Conservation (phyloP, 2,113 vertebrate species). For the human region DNA sequence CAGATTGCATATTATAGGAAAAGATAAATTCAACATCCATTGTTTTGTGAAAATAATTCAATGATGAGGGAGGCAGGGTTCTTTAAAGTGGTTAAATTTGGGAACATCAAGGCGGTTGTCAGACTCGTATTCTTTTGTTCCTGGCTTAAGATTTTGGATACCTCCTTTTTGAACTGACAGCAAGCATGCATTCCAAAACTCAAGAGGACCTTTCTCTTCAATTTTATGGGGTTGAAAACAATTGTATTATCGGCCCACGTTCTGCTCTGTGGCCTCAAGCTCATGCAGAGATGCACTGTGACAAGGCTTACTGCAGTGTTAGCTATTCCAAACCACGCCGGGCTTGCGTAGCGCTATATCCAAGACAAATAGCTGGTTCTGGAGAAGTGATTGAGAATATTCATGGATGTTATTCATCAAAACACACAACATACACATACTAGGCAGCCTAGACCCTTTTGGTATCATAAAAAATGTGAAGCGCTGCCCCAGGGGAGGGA, state of each 20-base stretch:
- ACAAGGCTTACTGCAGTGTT: conserved; percentile 54
- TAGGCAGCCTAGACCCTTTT: conserved; percentile 39
- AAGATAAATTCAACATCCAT: conserved; percentile 23
- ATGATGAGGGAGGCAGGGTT: background rate
- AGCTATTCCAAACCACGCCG: conserved; percentile 60
- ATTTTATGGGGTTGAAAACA: conserved; percentile 16
- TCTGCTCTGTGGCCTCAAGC: conserved; percentile 39
- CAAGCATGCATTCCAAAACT: conserved; percentile 38
- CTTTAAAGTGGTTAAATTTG: conserved; percentile 45
- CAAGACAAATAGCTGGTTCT: conserved; percentile 73
- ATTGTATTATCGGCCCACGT: conserved; percentile 60
- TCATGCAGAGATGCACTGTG: background rate
- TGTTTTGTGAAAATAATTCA: conserved; percentile 61
- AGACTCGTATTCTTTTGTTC: background rate
- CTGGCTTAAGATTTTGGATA: conserved; percentile 41
- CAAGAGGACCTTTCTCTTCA: conserved; percentile 58
- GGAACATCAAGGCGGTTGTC: conserved; percentile 19
- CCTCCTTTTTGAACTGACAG: conserved; percentile 53
- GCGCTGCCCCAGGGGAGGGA: background rate
- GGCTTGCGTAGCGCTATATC: conserved; percentile 40
- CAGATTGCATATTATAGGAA: background rate
- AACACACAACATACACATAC: conserved; percentile 33
- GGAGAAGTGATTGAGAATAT: conserved; percentile 63
- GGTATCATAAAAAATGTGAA: conserved; percentile 25
- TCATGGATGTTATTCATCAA: conserved; percentile 67